Conservation (phyloP, 2,113 vertebrate species). For the Solea solea region DNA sequence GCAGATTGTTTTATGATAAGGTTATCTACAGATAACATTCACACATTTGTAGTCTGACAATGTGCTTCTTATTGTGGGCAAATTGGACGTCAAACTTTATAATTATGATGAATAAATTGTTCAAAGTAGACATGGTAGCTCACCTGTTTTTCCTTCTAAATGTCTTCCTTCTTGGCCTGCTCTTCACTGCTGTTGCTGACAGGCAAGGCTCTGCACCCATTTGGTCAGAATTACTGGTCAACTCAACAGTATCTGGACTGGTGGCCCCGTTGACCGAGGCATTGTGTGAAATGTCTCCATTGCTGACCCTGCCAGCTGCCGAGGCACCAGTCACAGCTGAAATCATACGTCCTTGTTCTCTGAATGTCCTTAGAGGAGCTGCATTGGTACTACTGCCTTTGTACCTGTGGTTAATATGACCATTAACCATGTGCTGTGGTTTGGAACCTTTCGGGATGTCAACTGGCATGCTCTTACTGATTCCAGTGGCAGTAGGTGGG, state of each 20-base stretch:
- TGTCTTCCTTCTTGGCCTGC: neutral
- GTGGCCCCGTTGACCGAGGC: neutral
- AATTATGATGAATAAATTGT: neutral
- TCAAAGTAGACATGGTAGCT: neutral
- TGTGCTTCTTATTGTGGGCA: too few species aligned
- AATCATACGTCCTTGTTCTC: neutral
- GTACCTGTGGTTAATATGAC: conserved; percentile 20
- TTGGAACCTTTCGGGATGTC: conserved; percentile 1
- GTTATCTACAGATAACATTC: too few species aligned
- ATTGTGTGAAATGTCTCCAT: neutral
- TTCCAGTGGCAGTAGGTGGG: conserved; percentile 1
- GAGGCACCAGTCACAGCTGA: conserved; percentile 1
- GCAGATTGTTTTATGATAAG: neutral
- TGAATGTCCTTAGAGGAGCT: neutral
- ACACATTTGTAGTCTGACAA: too few species aligned
- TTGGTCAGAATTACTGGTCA: neutral
- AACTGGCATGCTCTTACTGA: neutral
- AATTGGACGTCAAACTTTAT: too few species aligned
- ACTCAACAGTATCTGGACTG: neutral
- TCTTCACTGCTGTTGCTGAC: conserved; percentile 1
- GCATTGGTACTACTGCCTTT: neutral
- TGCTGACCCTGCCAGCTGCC: neutral
- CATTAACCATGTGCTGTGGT: conserved; percentile 16
- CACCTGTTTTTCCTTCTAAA: conserved; percentile 38
- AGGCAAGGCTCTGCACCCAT: neutral